A percentile compares a stretch with the other conserved stretches of the same genome.
Evolutionary conservation across 2,797 vertebrate genomes (phyloP).

Genomic region (Chaetodon trifasciatus): DNA sequence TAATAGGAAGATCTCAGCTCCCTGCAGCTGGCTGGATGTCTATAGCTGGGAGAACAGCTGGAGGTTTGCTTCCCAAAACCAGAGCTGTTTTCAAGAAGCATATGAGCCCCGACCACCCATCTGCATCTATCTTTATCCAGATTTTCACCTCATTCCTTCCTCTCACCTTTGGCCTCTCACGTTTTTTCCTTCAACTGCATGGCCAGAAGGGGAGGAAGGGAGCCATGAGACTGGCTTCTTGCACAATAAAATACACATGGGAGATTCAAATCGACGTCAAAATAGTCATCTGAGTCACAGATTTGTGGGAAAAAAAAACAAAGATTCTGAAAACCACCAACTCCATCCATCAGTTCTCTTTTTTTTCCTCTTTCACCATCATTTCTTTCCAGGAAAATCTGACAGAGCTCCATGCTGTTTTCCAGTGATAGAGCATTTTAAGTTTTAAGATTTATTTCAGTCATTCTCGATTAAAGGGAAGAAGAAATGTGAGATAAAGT

Average conservation of each 20-base stretch:
- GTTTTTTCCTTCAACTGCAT: background rate
- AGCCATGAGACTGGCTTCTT: slow-evolving; percentile 2
- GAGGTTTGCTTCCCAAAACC: slow-evolving; percentile 34
- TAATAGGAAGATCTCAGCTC: background rate
- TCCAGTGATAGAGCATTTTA: background rate
- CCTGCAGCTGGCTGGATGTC: slow-evolving; percentile 29
- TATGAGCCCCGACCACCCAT: slow-evolving; percentile 36
- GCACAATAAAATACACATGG: slow-evolving; percentile 14
- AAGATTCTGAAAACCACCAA: slow-evolving; percentile 9
- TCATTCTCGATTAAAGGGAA: background rate
- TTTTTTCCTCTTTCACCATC: background rate
- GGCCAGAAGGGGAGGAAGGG: slow-evolving; percentile 13
- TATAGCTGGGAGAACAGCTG: slow-evolving; percentile 28
- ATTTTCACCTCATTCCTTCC: slow-evolving; percentile 49
- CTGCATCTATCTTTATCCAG: slow-evolving; percentile 43
- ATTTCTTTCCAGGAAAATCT: background rate
- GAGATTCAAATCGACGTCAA: background rate
- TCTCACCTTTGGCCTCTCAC: slow-evolving; percentile 45
- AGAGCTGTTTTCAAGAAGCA: slow-evolving; percentile 16
- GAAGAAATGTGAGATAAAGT: background rate
- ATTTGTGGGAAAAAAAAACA: background rate
- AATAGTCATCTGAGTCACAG: slow-evolving; percentile 38
- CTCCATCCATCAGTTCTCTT: background rate
- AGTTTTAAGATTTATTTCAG: slow-evolving; percentile 11
- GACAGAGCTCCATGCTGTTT: slow-evolving; percentile 8